phyloP scores from a whole-genome alignment of 1,140 invertebrate genomes.

The Euwallacea similis region DNA sequence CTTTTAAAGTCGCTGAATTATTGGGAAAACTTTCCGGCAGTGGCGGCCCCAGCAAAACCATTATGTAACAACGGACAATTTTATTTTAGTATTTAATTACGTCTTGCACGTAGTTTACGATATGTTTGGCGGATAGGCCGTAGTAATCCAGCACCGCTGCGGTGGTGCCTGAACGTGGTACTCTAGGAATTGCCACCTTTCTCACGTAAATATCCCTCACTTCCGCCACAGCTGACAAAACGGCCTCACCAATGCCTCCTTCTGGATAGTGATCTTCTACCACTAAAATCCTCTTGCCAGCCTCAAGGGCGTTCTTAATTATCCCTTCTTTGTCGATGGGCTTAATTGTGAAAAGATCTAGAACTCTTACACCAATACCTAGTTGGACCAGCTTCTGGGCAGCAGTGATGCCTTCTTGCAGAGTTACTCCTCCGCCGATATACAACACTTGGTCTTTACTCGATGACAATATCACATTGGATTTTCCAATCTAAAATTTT shows the following conservation, averaged over 20 bases:
- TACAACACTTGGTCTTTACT: slow-evolving; percentile 78
- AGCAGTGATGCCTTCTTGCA: slow-evolving; percentile 88
- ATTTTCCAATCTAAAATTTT: slow-evolving; percentile 68
- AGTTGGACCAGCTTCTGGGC: slow-evolving; percentile 71
- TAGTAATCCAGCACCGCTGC: slow-evolving; percentile 82
- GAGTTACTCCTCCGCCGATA: slow-evolving; percentile 90
- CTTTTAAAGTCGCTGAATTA: slow-evolving; percentile 40
- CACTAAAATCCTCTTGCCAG: slow-evolving; percentile 81
- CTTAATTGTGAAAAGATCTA: slow-evolving; percentile 96
- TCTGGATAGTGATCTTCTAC: slow-evolving; percentile 98
- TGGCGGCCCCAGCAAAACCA: not conserved
- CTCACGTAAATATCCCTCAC: slow-evolving; percentile 76
- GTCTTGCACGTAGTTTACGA: slow-evolving; percentile 71
- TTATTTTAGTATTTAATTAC: slow-evolving; percentile 59
- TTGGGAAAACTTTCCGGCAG: slow-evolving; percentile 8
- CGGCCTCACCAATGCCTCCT: slow-evolving; percentile 95
- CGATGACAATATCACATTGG: slow-evolving; percentile 75
- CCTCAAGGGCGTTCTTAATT: slow-evolving; percentile 74
- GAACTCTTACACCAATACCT: slow-evolving; percentile 74
- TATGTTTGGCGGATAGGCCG: slow-evolving; percentile 82
- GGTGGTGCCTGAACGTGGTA: slow-evolving; percentile 91
- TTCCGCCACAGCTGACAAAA: slow-evolving; percentile 75
- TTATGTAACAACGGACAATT: too few relatives aligned
- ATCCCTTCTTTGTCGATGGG: slow-evolving; percentile 85
- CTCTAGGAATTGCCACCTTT: slow-evolving; percentile 78